phyloP scores from a whole-genome alignment of 2,113 vertebrate species.

The Trichomycterus rosablanca region DNA sequence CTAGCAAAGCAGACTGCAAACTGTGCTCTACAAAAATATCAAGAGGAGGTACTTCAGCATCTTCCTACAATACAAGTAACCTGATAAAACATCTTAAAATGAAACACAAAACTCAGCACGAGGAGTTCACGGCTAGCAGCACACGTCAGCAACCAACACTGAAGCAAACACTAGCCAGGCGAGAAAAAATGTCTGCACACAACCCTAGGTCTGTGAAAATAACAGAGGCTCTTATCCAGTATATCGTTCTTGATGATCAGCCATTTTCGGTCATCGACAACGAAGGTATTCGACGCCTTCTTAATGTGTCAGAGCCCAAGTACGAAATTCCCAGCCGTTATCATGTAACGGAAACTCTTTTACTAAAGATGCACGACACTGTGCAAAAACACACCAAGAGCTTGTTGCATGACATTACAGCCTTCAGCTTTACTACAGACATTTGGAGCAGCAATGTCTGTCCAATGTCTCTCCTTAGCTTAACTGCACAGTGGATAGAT shows the following conservation, averaged over 20 bases:
- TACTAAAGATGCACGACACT: not conserved
- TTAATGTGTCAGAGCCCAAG: not conserved
- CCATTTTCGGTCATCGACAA: not conserved
- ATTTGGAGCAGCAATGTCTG: conserved; percentile 18
- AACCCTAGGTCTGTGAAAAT: not conserved
- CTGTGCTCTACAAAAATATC: too few species aligned
- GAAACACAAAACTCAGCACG: not conserved
- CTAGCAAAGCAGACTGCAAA: too few species aligned
- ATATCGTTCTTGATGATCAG: not conserved
- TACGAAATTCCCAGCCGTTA: not conserved
- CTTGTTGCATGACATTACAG: not conserved
- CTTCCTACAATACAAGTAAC: too few species aligned
- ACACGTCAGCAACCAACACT: not conserved
- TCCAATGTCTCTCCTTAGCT: conserved; percentile 29
- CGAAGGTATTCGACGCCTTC: not conserved
- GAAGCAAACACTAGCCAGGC: not conserved
- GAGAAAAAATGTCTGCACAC: not conserved
- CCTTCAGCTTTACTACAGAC: conserved; percentile 12
- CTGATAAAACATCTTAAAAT: not conserved
- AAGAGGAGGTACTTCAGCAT: too few species aligned
- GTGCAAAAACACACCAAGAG: conserved; percentile 3
- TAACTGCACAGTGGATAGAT: conserved; percentile 25
- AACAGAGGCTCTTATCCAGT: not conserved
- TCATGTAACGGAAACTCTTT: not conserved
- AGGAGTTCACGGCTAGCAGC: not conserved